phyloP scores from a whole-genome alignment of 2,797 vertebrate genomes.

The Silurus aristotelis region DNA sequence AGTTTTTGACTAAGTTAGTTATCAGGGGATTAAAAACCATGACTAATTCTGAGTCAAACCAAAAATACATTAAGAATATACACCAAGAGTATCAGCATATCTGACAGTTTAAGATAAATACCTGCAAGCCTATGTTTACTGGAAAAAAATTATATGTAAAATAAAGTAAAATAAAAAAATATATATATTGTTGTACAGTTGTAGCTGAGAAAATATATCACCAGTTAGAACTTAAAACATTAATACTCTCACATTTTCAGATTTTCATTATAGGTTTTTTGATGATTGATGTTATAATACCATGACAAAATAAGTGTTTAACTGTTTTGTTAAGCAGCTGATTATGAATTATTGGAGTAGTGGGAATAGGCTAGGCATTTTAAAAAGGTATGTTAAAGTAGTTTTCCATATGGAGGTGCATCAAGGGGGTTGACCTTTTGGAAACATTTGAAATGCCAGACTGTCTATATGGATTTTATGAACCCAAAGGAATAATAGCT shows the following conservation, averaged over 20 bases:
- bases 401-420: conserved; percentile 49
- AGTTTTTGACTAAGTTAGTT: conserved; percentile 55
- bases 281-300: background rate
- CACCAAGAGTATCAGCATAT: background rate
- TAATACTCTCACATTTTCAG: background rate
- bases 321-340: conserved; percentile 34
- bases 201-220: background rate
- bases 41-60: conserved; percentile 48
- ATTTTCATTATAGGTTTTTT: background rate
- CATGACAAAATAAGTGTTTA: conserved; percentile 27
- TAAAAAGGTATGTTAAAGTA: conserved; percentile 42
- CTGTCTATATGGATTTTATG: conserved; percentile 36
- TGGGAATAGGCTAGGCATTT: conserved; percentile 31
- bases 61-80: background rate
- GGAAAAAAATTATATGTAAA: background rate
- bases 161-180: background rate
- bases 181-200: background rate
- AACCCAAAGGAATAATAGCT: conserved; percentile 25
- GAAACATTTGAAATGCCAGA: conserved; percentile 42
- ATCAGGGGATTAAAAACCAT: conserved; percentile 66
- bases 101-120: background rate
- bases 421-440: conserved; percentile 42
- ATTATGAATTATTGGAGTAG: conserved; percentile 43
- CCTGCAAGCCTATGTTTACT: background rate
- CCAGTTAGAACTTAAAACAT: background rate